Conservation (phyloP, 1,140 invertebrate genomes). For the Asbolus verrucosus region DNA sequence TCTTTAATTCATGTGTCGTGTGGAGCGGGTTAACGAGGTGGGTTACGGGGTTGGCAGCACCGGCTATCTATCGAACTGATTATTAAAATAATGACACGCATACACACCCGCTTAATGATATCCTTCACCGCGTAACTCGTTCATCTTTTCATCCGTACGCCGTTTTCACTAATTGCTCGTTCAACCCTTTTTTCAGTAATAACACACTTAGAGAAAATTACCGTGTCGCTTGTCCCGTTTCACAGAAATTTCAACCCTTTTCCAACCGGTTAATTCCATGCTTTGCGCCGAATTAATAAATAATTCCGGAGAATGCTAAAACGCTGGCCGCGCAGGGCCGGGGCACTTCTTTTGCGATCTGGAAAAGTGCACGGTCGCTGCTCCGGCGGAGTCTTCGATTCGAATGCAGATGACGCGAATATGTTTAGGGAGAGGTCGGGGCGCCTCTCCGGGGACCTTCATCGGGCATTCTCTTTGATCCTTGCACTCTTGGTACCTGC, state of each 20-base stretch:
- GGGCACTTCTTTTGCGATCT: no score
- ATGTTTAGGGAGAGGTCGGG: constrained; percentile 13
- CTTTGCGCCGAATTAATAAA: constrained; percentile 36
- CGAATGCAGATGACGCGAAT: constrained; percentile 34
- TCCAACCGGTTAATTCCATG: constrained; percentile 32
- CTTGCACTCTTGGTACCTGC: constrained; percentile 44
- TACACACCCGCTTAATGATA: constrained; percentile 56
- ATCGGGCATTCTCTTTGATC: constrained; percentile 42
- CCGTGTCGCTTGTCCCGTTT: constrained; percentile 34
- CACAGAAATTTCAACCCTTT: constrained; percentile 36
- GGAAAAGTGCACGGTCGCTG: constrained; percentile 27
- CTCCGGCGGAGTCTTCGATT: constrained; percentile 31
- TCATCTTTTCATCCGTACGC: constrained; percentile 55
- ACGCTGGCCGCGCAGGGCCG: neutral
- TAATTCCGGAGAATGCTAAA: constrained; percentile 16
- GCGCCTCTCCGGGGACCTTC: constrained; percentile 15
- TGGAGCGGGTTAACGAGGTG: constrained; percentile 48
- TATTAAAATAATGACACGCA: constrained; percentile 59
- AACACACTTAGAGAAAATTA: constrained; percentile 38
- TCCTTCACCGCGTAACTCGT: constrained; percentile 46
- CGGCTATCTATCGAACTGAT: constrained; percentile 49
- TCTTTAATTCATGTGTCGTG: constrained; percentile 48
- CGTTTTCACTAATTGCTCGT: constrained; percentile 55
- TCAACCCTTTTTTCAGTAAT: constrained; percentile 53
- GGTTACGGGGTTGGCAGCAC: constrained; percentile 38